These are phyloP conservation scores for Piprites chloris DNA, from an alignment of 2,113 vertebrate species.

Conservation along the genomic window DNA sequence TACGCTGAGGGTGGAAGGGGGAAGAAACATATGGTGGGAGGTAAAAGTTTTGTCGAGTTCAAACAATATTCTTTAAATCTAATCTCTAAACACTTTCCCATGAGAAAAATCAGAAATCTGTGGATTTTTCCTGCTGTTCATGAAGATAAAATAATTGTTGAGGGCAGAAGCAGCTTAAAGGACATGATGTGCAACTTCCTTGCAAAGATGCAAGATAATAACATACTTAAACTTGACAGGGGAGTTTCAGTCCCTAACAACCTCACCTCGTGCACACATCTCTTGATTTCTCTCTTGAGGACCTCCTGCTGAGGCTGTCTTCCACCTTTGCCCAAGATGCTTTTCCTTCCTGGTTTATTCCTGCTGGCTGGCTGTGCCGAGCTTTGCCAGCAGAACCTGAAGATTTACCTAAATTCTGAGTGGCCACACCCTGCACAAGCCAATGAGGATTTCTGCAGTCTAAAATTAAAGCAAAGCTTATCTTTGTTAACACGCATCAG, in stretches of 20 bases:
- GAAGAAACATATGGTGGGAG: neutral
- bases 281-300: neutral
- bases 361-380: neutral
- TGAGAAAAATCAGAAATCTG: neutral
- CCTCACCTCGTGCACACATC: neutral
- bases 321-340: neutral
- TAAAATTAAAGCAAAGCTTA: neutral
- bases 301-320: neutral
- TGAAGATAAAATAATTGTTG: neutral
- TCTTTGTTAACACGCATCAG: neutral
- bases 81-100: neutral
- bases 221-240: neutral
- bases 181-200: neutral
- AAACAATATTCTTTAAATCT: neutral
- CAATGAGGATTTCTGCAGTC: neutral
- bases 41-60: neutral
- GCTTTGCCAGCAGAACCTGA: neutral
- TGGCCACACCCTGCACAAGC: neutral
- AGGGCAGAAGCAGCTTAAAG: neutral
- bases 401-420: neutral
- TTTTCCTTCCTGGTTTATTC: neutral
- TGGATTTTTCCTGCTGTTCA: neutral
- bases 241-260: neutral
- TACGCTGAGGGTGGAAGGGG: rapidly evolving
- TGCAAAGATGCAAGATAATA: neutral